Percentiles rank a stretch among this genome's conserved stretches.
Conservation (phyloP, 2,888 invertebrate species). For the Autographa gamma region DNA sequence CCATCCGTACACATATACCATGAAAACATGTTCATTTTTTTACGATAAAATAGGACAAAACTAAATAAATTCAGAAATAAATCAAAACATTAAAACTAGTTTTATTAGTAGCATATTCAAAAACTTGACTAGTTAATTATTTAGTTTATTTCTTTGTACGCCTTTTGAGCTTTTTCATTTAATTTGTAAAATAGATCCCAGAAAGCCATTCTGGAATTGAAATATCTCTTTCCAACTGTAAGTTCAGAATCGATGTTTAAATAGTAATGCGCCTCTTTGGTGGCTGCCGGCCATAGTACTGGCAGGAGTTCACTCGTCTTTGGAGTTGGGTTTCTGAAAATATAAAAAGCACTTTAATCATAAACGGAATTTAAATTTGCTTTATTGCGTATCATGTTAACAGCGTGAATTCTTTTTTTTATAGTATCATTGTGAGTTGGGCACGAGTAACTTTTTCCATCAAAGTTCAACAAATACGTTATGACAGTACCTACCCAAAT, state of each 20-base stretch:
- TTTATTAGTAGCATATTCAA: no score
- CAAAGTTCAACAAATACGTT: neutral
- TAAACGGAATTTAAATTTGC: neutral
- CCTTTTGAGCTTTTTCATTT: conserved; percentile 49
- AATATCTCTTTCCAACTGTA: conserved; percentile 56
- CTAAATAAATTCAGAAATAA: no score
- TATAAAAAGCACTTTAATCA: neutral
- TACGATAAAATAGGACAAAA: no score
- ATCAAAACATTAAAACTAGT: no score
- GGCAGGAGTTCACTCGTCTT: conserved; percentile 62
- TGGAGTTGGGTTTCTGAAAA: conserved; percentile 67
- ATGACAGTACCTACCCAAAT: conserved; percentile 62
- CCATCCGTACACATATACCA: no score
- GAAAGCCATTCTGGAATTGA: conserved; percentile 64
- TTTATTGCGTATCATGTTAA: no score
- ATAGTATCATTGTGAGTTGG: no score
- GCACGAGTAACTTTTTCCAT: neutral
- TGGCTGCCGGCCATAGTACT: conserved; percentile 59
- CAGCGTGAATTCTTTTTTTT: no score
- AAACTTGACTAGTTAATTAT: neutral
- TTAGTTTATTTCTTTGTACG: conserved; percentile 38
- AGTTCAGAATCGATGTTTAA: conserved; percentile 61
- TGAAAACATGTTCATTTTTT: no score
- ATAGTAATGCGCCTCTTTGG: conserved; percentile 50
- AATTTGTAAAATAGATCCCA: conserved; percentile 67